Percentiles rank a stretch among this genome's conserved stretches.
Evolutionary conservation across 2,888 invertebrate genomes (phyloP).

Genomic region (Bembecia ichneumoniformis): DNA sequence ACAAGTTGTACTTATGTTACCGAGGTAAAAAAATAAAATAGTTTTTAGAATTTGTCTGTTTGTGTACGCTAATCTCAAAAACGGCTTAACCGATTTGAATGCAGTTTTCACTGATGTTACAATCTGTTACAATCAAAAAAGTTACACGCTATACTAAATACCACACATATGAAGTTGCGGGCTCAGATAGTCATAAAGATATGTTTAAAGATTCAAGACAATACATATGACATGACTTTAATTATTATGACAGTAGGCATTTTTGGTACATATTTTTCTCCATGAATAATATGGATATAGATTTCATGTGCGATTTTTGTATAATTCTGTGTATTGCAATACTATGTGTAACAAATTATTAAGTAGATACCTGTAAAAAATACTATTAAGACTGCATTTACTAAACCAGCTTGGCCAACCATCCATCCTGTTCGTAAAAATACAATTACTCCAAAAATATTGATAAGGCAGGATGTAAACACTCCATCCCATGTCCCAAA

Average conservation of each 20-base stretch:
- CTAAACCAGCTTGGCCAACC: slow-evolving; percentile 90
- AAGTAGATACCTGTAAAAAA: slow-evolving; percentile 78
- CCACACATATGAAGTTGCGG: too few relatives aligned
- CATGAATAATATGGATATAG: too few relatives aligned
- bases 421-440: slow-evolving; percentile 98
- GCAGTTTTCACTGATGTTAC: too few relatives aligned
- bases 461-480: slow-evolving; percentile 96
- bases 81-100: too few relatives aligned
- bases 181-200: too few relatives aligned
- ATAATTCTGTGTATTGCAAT: background rate
- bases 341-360: background rate
- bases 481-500: slow-evolving; percentile 99
- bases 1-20: too few relatives aligned
- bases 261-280: background rate
- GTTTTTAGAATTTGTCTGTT: too few relatives aligned
- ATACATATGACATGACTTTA: background rate
- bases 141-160: too few relatives aligned
- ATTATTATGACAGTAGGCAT: background rate
- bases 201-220: background rate
- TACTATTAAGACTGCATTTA: slow-evolving; percentile 85
- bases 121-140: too few relatives aligned
- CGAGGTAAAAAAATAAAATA: too few relatives aligned
- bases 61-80: too few relatives aligned
- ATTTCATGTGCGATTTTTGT: too few relatives aligned
- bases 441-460: slow-evolving; percentile 97